phyloP scores from a whole-genome alignment of 2,113 vertebrate species.

The Mungos mungo region DNA sequence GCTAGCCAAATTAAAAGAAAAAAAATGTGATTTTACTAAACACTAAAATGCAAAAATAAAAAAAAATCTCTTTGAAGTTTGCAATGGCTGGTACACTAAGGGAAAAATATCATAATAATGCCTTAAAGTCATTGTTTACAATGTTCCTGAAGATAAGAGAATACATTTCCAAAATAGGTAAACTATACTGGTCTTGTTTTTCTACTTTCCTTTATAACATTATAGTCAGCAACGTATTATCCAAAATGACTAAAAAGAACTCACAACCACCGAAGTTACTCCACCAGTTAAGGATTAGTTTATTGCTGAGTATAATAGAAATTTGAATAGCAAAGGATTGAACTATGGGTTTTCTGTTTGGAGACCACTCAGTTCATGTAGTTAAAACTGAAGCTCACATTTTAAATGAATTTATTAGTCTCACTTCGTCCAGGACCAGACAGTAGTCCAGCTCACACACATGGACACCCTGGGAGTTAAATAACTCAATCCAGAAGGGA shows the following conservation, averaged over 20 bases:
- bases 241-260: constrained; percentile 31
- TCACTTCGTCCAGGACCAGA: constrained; percentile 59
- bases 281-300: neutral
- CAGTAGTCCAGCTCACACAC: constrained; percentile 54
- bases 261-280: neutral
- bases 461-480: constrained; percentile 23
- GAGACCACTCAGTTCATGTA: constrained; percentile 31
- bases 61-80: neutral
- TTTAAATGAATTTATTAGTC: constrained; percentile 70
- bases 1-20: neutral
- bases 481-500: constrained; percentile 62
- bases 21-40: constrained; percentile 8
- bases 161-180: constrained; percentile 15
- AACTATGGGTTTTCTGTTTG: constrained; percentile 64
- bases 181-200: neutral
- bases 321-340: constrained; percentile 57
- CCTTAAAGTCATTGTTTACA: neutral
- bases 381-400: constrained; percentile 66
- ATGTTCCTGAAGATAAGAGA: neutral
- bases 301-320: constrained; percentile 56
- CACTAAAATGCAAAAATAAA: neutral
- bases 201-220: neutral
- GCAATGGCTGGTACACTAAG: neutral
- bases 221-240: neutral
- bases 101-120: neutral